These are phyloP conservation scores for Chelidonichthys spinosus DNA, from an alignment of 2,797 vertebrate genomes.

Conservation along the genomic window DNA sequence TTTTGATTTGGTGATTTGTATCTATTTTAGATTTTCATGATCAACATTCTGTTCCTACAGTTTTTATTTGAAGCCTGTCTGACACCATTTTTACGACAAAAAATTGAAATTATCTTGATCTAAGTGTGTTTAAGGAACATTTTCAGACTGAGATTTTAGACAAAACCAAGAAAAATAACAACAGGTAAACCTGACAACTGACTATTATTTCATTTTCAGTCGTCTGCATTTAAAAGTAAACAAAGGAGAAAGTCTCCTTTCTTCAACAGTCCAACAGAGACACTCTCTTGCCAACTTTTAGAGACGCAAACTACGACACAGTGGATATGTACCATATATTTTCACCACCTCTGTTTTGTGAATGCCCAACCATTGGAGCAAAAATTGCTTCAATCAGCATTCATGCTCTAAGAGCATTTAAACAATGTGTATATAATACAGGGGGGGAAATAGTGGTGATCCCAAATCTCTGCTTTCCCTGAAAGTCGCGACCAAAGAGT, in stretches of 20 bases:
- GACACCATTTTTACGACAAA: background rate
- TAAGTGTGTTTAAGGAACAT: background rate
- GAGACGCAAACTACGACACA: conserved; percentile 23
- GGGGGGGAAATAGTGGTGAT: conserved; percentile 4
- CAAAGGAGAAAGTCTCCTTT: conserved; percentile 28
- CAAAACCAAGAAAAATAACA: conserved; percentile 9
- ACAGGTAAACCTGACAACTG: conserved; percentile 10
- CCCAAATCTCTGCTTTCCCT: conserved; percentile 52
- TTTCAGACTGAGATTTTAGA: conserved; percentile 11
- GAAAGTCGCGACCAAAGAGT: conserved; percentile 48
- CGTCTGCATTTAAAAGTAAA: conserved; percentile 49
- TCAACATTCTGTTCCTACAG: background rate
- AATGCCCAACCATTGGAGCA: conserved; percentile 30
- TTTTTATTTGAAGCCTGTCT: background rate
- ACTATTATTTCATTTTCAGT: conserved; percentile 7
- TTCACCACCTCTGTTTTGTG: background rate
- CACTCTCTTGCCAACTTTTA: background rate
- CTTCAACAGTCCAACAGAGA: conserved; percentile 17
- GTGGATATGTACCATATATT: conserved; percentile 33
- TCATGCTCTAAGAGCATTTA: conserved; percentile 27
- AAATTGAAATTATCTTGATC: conserved; percentile 8
- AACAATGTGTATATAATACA: conserved; percentile 30
- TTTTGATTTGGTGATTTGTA: background rate
- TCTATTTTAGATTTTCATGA: conserved; percentile 22
- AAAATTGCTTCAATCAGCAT: conserved; percentile 20